Conservation (phyloP, 2,113 vertebrate genomes). For the Aix galericulata region DNA sequence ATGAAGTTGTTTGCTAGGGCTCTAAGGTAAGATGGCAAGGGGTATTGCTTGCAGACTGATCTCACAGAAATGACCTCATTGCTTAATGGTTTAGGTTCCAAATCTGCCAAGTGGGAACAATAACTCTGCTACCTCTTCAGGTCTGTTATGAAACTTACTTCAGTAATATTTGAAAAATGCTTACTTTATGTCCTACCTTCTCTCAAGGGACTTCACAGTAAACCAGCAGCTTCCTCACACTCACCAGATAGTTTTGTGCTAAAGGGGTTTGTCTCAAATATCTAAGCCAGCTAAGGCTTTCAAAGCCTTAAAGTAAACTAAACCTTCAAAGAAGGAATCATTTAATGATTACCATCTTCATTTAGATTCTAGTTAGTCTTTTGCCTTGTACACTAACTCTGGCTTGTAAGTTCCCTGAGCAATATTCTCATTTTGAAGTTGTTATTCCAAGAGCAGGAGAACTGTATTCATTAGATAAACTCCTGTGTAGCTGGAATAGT, state of each 20-base stretch:
- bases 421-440: slow-evolving; percentile 38
- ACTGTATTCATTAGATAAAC: not conserved
- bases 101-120: slow-evolving; percentile 58
- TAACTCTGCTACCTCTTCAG: slow-evolving; percentile 57
- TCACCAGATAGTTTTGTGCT: slow-evolving; percentile 1
- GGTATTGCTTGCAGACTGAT: slow-evolving; percentile 28
- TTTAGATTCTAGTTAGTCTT: not conserved
- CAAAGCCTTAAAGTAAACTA: not conserved
- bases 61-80: slow-evolving; percentile 62
- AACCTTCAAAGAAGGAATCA: slow-evolving; percentile 44
- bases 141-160: slow-evolving; percentile 57
- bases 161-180: not conserved
- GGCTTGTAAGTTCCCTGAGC: not conserved
- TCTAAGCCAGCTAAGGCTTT: slow-evolving; percentile 33
- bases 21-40: slow-evolving; percentile 12
- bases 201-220: slow-evolving; percentile 5
- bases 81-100: slow-evolving; percentile 39
- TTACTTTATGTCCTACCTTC: slow-evolving; percentile 5
- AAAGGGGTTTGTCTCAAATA: slow-evolving; percentile 25
- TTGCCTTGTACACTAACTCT: not conserved
- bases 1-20: slow-evolving; percentile 1
- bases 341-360: slow-evolving; percentile 17
- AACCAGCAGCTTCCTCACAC: slow-evolving; percentile 9
- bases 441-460: not conserved
- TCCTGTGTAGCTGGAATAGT: not conserved